phyloP scores from a whole-genome alignment of 2,888 invertebrate genomes.

The Dynastes grantii region DNA sequence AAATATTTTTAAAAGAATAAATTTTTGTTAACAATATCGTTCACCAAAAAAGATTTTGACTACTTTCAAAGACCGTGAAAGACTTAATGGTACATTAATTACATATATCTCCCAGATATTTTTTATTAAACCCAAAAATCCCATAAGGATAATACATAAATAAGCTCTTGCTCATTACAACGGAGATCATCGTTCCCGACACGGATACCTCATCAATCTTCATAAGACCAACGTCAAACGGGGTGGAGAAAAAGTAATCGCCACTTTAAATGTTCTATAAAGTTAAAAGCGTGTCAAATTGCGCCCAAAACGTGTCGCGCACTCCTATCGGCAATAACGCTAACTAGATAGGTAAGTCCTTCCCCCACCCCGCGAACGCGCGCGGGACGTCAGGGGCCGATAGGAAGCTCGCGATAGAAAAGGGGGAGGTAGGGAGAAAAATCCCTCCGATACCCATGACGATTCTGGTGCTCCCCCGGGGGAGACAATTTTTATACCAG shows the following conservation, averaged over 20 bases:
- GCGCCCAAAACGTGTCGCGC: constrained; percentile 34
- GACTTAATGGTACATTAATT: no score
- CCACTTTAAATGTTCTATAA: constrained; percentile 63
- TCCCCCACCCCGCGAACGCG: constrained; percentile 36
- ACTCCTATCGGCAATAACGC: constrained; percentile 52
- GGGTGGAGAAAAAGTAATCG: no score
- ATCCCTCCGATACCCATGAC: constrained; percentile 53
- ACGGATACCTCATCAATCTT: constrained; percentile 63
- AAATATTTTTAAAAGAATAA: no score
- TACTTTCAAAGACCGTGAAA: no score
- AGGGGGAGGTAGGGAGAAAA: constrained; percentile 11
- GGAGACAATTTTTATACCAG: constrained; percentile 57
- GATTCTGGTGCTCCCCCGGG: constrained; percentile 62
- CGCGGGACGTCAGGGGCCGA: constrained; percentile 24
- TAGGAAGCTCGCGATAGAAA: background rate
- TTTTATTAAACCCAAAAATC: no score
- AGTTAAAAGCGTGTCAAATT: constrained; percentile 58
- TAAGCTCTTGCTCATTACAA: background rate
- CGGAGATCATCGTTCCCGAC: background rate
- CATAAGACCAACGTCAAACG: constrained; percentile 66
- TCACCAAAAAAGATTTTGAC: no score
- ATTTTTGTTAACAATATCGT: no score
- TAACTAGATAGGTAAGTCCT: constrained; percentile 50
- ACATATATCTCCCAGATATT: background rate
- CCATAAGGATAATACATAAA: background rate